Base-by-base conservation (phyloP, 2,797 vertebrate species). In the Babyrousa celebensis region DNA sequence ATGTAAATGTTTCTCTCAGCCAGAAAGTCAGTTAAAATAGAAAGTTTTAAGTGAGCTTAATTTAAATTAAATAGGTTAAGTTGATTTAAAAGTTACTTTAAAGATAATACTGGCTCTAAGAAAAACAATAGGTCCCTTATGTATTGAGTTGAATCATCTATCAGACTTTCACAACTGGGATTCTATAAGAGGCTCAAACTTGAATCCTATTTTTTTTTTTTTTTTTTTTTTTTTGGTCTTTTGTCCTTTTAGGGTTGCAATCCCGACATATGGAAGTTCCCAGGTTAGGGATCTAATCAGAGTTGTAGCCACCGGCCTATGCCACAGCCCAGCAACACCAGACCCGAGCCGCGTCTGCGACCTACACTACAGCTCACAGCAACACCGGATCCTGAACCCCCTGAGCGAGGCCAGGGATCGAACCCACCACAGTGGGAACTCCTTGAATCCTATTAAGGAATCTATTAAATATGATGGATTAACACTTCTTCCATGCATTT, bases 21-120 rank as follows among this genome's bases (percentile, higher is more conserved):
- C 25, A 86, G n/a, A 77, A 40, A 65, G 82, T 77, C 32, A 71
- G 32, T 56, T 79, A 89, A 75, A 80, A 79, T 12, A 87, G 5
- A 89, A 65, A 67, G 23, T 65, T 94, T 94, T 82, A 79, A 63
- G 56, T 92, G 65, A 88, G 23, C 15, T 94, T 32, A 27, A 74
- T 10, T 12, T 25, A 72, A 92, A 72, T 12, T 25, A 72, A 92
- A 72, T 17, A 90, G 75, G 6, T 78, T 54, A 60, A 14, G 52
- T 3, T 54, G 70, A 90, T 54, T 67, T 63, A 68, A 74, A 70
- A 32, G 16, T 87, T 83, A 96, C 82, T 40, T 86, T 25, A 85
- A 63, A 89, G 54, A 52, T 56, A 85, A 74, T 68, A 54, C n/a
- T 70, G 32, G 40, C 27, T 43, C 36, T 83, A 68, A 48, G 20